A percentile compares a stretch with the other conserved stretches of the same genome.
Conservation (phyloP, 2,888 invertebrate genomes). For the Drosophila fulvimacula region DNA sequence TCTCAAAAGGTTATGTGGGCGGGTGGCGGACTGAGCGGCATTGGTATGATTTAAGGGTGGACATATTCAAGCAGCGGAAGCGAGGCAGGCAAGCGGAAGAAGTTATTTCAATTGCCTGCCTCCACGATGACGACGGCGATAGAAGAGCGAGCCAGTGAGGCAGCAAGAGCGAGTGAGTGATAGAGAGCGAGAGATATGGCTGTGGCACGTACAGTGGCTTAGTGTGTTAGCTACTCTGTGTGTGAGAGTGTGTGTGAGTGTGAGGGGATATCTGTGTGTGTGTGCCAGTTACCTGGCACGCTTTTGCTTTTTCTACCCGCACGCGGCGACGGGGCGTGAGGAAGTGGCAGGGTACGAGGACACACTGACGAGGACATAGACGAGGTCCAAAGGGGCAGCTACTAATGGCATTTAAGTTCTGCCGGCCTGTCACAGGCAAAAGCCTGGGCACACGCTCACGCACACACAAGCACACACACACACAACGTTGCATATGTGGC, state of each 20-base stretch:
- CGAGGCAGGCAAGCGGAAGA: conserved; percentile 77
- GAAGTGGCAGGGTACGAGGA: conserved; percentile 15
- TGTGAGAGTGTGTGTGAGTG: conserved; percentile 19
- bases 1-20: conserved; percentile 55
- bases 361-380: conserved; percentile 53
- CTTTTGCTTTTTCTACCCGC: conserved; percentile 54
- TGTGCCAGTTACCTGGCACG: conserved; percentile 77
- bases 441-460: conserved; percentile 25
- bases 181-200: conserved; percentile 11
- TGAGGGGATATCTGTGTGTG: conserved; percentile 23
- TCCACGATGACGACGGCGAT: conserved; percentile 41
- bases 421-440: conserved; percentile 53
- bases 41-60: conserved; percentile 61
- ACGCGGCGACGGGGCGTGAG: conserved; percentile 18
- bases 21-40: conserved; percentile 1
- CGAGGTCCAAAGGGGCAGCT: conserved; percentile 52
- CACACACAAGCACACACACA: conserved; percentile 15
- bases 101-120: conserved; percentile 77
- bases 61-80: conserved; percentile 78
- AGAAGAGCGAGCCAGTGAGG: conserved; percentile 6
- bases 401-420: conserved; percentile 80
- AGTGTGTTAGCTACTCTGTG: conserved; percentile 35
- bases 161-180: conserved; percentile 7
- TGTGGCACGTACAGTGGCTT: conserved; percentile 69
- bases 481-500: conserved; percentile 30